A percentile compares a stretch with the other conserved stretches of the same genome.
Conservation (phyloP, 2,113 vertebrate genomes). For the Peromyscus polionotus region DNA sequence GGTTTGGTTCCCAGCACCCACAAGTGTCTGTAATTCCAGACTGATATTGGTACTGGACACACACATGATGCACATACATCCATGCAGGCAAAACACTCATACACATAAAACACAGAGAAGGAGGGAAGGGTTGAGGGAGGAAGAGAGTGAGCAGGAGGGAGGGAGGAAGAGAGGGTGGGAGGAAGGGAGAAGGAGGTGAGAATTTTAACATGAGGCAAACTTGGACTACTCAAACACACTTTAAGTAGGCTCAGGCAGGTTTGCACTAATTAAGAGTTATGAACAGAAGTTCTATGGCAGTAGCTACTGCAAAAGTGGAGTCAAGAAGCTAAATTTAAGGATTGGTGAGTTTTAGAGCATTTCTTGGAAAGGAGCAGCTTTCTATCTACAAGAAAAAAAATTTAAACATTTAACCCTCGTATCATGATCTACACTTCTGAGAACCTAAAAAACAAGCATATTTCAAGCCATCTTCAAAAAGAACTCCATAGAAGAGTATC, state of each 20-base stretch:
- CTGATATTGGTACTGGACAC: too few species aligned
- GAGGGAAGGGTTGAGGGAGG: neutral
- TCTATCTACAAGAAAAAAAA: slow-evolving; percentile 38
- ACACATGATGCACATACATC: neutral
- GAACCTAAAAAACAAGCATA: neutral
- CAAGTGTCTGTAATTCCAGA: neutral
- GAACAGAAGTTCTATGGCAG: neutral
- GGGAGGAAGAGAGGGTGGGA: too few species aligned
- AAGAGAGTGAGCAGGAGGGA: too few species aligned
- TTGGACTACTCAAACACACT: neutral
- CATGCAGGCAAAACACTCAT: neutral
- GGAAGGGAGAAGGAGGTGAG: too few species aligned
- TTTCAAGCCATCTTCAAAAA: neutral
- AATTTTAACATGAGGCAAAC: neutral
- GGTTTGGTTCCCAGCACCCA: neutral
- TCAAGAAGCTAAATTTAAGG: slow-evolving; percentile 41
- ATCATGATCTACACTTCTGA: neutral
- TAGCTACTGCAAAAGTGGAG: slow-evolving; percentile 8
- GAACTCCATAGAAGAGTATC: neutral
- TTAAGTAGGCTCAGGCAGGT: neutral
- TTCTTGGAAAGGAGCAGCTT: neutral
- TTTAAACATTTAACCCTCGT: neutral
- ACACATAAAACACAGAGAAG: neutral
- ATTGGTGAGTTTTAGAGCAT: neutral
- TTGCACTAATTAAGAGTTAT: neutral